Evolutionary conservation across 2,888 invertebrate genomes (phyloP).

Genomic region (Campaea margaritaria): DNA sequence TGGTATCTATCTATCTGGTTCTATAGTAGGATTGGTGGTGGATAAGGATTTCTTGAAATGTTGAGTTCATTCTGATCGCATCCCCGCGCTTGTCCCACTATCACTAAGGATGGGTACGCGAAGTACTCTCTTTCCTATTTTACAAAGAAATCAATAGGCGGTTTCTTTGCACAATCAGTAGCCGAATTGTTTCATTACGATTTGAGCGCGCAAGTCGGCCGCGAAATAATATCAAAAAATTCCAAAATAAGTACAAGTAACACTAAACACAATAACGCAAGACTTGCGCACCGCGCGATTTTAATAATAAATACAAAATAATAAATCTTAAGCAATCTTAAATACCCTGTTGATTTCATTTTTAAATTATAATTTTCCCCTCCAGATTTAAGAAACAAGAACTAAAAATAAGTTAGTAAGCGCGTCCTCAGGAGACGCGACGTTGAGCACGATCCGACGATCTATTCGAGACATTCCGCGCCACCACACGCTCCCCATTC

Average conservation of each 20-base stretch:
- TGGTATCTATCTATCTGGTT: too few species aligned
- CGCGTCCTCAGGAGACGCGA: slow-evolving; percentile 1
- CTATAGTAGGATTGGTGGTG: too few species aligned
- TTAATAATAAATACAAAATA: slow-evolving; percentile 80
- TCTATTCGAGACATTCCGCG: slow-evolving; percentile 34
- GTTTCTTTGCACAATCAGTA: too few species aligned
- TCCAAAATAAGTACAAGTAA: slow-evolving; percentile 58
- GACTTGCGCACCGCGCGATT: slow-evolving; percentile 52
- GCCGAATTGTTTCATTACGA: too few species aligned
- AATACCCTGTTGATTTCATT: slow-evolving; percentile 85
- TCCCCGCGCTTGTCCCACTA: too few species aligned
- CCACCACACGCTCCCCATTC: slow-evolving; percentile 35
- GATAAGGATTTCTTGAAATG: too few species aligned
- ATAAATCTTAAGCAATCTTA: slow-evolving; percentile 83
- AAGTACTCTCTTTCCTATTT: too few species aligned
- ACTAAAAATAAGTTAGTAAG: slow-evolving; percentile 34
- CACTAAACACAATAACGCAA: slow-evolving; percentile 62
- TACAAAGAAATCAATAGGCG: too few species aligned
- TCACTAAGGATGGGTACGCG: too few species aligned
- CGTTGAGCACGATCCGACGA: slow-evolving; percentile 33
- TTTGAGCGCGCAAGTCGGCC: slow-evolving; percentile 35
- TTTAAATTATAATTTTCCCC: slow-evolving; percentile 63
- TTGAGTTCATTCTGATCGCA: too few species aligned
- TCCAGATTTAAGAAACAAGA: slow-evolving; percentile 58
- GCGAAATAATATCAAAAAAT: slow-evolving; percentile 36